Evolutionary conservation across 2,113 vertebrate genomes (phyloP).

Genomic region (Dicentrarchus labrax): DNA sequence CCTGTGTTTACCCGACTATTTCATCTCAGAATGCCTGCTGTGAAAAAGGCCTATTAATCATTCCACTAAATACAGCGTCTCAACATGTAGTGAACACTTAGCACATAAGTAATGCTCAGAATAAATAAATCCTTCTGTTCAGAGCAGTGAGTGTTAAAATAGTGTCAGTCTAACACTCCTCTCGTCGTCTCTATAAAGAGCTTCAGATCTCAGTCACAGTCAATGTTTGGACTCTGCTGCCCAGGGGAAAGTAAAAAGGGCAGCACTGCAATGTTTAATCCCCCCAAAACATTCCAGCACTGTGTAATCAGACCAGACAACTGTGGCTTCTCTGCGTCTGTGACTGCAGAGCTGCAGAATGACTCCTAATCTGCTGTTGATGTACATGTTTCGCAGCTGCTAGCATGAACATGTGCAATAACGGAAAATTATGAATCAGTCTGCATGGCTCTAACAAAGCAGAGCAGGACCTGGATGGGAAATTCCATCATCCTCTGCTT

Average conservation of each 20-base stretch:
- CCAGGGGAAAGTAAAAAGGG: conserved; percentile 52
- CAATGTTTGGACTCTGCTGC: conserved; percentile 59
- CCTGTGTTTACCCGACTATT: too few relatives aligned
- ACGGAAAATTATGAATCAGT: conserved; percentile 53
- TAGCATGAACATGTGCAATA: not conserved
- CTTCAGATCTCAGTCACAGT: conserved; percentile 51
- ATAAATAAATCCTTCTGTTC: not conserved
- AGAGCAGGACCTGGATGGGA: conserved; percentile 43
- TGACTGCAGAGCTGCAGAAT: conserved; percentile 12
- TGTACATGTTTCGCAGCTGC: conserved; percentile 55
- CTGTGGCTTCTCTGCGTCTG: conserved; percentile 20
- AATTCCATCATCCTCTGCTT: conserved; percentile 68
- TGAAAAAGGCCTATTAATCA: too few relatives aligned
- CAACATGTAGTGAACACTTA: not conserved
- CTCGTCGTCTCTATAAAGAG: conserved; percentile 47
- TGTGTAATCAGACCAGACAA: conserved; percentile 51
- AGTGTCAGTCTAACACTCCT: conserved; percentile 12
- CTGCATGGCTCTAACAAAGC: not conserved
- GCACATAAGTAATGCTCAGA: not conserved
- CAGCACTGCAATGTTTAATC: conserved; percentile 58
- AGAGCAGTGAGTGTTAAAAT: conserved; percentile 7
- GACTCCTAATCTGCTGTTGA: conserved; percentile 49
- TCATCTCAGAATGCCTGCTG: too few relatives aligned
- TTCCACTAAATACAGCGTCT: too few relatives aligned
- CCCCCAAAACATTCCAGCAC: conserved; percentile 42